Conservation (phyloP, 2,888 invertebrate species). For the Mimas tiliae region DNA sequence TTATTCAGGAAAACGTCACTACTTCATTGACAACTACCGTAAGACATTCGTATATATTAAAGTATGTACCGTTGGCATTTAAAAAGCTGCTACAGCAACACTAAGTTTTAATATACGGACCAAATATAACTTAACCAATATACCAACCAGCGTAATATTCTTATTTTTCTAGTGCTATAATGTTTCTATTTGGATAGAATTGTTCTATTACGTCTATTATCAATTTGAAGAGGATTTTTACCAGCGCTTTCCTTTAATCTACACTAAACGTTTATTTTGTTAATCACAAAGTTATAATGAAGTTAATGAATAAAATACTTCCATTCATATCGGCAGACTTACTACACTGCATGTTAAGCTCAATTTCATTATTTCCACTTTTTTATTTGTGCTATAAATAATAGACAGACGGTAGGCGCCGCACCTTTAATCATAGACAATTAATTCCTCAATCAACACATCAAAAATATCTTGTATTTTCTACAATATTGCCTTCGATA, state of each 20-base stretch:
- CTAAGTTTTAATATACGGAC: not conserved
- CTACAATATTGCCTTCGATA: constrained; percentile 3
- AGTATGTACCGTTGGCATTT: not conserved
- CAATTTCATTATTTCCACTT: not conserved
- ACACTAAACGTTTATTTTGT: not conserved
- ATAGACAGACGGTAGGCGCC: constrained; percentile 19
- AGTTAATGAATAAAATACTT: not conserved
- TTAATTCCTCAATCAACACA: constrained; percentile 22
- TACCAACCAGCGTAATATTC: no score
- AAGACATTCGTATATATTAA: constrained; percentile 1
- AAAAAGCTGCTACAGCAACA: not conserved
- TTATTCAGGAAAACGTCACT: not conserved
- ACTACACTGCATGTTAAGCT: not conserved
- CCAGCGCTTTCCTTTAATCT: not conserved
- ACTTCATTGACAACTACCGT: constrained; percentile 8
- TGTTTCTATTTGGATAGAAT: no score
- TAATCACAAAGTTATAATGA: not conserved
- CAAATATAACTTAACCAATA: no score
- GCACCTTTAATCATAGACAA: constrained; percentile 24
- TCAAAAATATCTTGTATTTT: not conserved
- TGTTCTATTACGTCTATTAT: no score
- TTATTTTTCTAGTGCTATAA: no score
- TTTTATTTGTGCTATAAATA: constrained; percentile 17
- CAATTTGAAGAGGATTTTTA: no score
- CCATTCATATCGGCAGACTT: not conserved